Percentiles rank a stretch among this genome's conserved stretches.
These are phyloP conservation scores for Hypsopygia costalis DNA, from an alignment of 2,888 invertebrate genomes.

Conservation along the genomic window DNA sequence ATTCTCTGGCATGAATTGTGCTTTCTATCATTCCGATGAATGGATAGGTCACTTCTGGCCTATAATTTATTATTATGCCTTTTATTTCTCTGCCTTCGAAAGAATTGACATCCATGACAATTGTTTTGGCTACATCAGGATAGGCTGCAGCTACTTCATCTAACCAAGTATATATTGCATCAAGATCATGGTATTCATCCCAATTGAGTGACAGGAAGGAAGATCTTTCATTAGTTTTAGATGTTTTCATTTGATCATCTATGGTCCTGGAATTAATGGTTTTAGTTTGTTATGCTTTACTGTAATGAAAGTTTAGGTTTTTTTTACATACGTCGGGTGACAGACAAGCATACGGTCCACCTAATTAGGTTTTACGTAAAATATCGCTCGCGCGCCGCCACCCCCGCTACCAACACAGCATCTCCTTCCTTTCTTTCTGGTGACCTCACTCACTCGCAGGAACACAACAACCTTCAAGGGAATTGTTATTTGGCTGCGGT, in stretches of 20 bases:
- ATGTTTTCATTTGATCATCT: constrained; percentile 59
- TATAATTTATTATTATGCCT: constrained; percentile 71
- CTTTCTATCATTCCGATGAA: constrained; percentile 79
- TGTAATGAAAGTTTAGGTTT: no score
- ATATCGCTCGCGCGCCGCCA: no score
- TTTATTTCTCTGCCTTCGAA: constrained; percentile 82
- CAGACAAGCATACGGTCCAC: no score
- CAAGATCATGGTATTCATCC: constrained; percentile 81
- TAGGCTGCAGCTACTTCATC: constrained; percentile 67
- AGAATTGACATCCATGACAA: constrained; percentile 79
- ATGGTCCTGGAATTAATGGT: constrained; percentile 74
- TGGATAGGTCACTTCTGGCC: constrained; percentile 55
- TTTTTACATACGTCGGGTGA: no score
- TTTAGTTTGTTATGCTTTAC: no score
- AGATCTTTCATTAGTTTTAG: constrained; percentile 26
- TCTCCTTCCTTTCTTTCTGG: no score
- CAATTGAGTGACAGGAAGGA: constrained; percentile 61
- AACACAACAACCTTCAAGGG: no score
- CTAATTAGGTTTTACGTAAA: no score
- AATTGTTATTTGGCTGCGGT: no score
- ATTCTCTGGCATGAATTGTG: constrained; percentile 87
- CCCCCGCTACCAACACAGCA: no score
- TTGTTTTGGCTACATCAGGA: constrained; percentile 67
- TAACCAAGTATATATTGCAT: constrained; percentile 82
- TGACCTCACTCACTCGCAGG: no score